Percentiles rank a stretch among this genome's conserved stretches.
phyloP scores from a whole-genome alignment of 1,140 invertebrate species.

The Lethocerus indicus region DNA sequence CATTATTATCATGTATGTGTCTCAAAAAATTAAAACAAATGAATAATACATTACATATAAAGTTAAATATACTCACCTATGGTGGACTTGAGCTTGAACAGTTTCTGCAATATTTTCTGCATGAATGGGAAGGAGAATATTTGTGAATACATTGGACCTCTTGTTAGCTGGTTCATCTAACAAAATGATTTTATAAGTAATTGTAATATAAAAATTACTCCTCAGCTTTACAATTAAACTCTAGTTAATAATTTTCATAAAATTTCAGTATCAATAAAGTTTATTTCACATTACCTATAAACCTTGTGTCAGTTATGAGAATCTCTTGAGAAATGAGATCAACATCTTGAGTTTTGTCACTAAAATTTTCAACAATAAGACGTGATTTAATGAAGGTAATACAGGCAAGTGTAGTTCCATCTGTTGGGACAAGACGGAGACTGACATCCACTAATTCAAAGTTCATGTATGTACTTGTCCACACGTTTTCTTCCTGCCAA shows the following conservation, averaged over 20 bases:
- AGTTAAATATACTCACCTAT: conserved; percentile 25
- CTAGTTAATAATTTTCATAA: no score
- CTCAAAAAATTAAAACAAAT: no score
- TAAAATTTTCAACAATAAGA: conserved; percentile 66
- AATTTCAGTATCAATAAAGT: background rate
- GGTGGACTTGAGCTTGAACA: conserved; percentile 75
- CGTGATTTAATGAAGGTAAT: conserved; percentile 85
- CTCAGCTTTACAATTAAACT: no score
- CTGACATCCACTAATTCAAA: conserved; percentile 80
- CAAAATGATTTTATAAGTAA: no score
- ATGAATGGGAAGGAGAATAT: conserved; percentile 64
- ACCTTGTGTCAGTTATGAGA: conserved; percentile 65
- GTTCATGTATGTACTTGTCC: conserved; percentile 60
- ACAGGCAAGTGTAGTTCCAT: conserved; percentile 45
- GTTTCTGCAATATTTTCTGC: conserved; percentile 9
- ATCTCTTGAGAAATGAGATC: conserved; percentile 89
- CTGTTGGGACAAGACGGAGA: conserved; percentile 44
- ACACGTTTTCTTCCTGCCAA: conserved; percentile 27
- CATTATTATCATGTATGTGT: no score
- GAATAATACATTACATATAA: background rate
- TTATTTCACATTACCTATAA: conserved; percentile 10
- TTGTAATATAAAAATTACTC: no score
- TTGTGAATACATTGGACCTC: conserved; percentile 71
- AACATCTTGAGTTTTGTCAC: conserved; percentile 77
- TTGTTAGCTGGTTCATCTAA: conserved; percentile 45